Base-by-base conservation (phyloP, 2,797 vertebrate species). In the Cheirogaleus major region DNA sequence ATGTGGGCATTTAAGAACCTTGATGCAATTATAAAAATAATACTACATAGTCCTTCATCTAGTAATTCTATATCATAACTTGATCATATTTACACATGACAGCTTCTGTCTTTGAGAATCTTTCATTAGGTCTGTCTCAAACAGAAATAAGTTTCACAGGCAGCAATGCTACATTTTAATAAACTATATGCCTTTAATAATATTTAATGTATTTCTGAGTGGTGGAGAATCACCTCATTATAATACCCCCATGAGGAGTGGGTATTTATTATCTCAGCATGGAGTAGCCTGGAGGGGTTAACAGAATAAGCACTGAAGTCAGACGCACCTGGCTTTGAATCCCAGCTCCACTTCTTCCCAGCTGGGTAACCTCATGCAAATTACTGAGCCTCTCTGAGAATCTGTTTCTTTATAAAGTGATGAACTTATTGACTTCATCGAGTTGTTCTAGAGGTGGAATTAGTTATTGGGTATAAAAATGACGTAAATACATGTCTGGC, bases 1-100 rank as follows among this genome's bases (percentile, higher is more conserved):
- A 61, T 25, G 88, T 59, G 79, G 4, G 86, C 52, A 89, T 81
- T 73, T 93, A 90, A 95, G 43, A 96, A 72, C 17, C 4, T 65
- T 75, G n/a, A 79, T 82, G 45, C 4, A 81, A 57, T 69, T 72
- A 69, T 72, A 84, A 94, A 90, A 91, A 50, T 65, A 50, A 73
- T 5, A 88, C 2, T 17, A 22, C 41, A 32, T 2, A 25, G 35
- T 55, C 27, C 30, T 89, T 72, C 79, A 70, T 65, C 57, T 18
- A 69, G 23, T 63, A 72, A 61, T 89, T 80, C 17, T 85, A 79
- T 87, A 72, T 45, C 11, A 43, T n/a, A 78, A 80, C 35, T 92
- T 65, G 41, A 87, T 90, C 41, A 61, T 25, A 78, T 38, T 94
- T 81, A 73, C 22, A n/a, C 48, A 72, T 41, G 14, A 61, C 9